A percentile compares a stretch with the other conserved stretches of the same genome.
phyloP scores from a whole-genome alignment of 2,113 vertebrate genomes.

The Mustela nigripes region DNA sequence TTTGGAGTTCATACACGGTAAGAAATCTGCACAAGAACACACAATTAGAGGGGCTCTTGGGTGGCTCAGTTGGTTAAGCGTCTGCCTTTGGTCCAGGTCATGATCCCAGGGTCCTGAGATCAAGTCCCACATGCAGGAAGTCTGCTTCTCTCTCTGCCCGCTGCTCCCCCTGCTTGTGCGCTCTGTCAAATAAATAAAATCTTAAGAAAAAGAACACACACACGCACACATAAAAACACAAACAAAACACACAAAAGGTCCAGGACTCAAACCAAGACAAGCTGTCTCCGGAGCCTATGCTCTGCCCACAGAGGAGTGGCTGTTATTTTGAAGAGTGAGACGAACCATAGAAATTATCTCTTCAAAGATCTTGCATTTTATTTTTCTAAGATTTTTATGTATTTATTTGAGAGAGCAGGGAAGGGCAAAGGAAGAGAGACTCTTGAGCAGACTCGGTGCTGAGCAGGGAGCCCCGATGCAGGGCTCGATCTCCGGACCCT shows the following conservation, averaged over 20 bases:
- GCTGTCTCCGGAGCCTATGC: not conserved
- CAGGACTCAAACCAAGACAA: too few species aligned
- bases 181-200: not conserved
- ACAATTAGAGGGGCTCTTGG: not conserved
- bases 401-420: not conserved
- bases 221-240: not conserved
- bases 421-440: not conserved
- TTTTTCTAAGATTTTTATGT: not conserved
- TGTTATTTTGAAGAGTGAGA: not conserved
- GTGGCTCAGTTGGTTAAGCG: not conserved
- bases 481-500: not conserved
- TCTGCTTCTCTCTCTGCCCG: too few species aligned
- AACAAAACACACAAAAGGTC: not conserved
- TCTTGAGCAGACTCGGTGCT: not conserved
- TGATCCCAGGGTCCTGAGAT: not conserved
- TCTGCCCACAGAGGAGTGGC: too few species aligned
- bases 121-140: not conserved
- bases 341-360: not conserved
- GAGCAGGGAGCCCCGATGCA: accelerated
- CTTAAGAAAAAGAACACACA: not conserved
- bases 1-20: not conserved
- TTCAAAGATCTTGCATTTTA: not conserved
- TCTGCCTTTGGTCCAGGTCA: not conserved
- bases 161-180: not conserved
- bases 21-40: not conserved